These are phyloP conservation scores for Oithona nana DNA, from an alignment of 2,888 invertebrate species.

Conservation along the genomic window DNA sequence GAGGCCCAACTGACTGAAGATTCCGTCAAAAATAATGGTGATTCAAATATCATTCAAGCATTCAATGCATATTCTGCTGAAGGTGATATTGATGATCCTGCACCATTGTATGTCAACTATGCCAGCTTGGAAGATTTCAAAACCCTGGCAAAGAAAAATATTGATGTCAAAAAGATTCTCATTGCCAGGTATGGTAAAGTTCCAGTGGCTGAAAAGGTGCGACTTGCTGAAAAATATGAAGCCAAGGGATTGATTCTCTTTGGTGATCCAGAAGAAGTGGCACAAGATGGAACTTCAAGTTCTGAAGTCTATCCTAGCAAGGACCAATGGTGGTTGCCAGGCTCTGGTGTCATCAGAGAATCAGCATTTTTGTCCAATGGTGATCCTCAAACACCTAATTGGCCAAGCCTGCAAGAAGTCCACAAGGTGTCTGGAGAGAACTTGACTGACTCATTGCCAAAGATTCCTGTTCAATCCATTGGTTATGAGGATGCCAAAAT, in stretches of 20 bases:
- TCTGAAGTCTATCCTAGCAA: neutral
- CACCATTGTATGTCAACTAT: slow-evolving; percentile 3
- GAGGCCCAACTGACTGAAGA: no score
- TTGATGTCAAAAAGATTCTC: neutral
- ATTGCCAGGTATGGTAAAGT: slow-evolving; percentile 5
- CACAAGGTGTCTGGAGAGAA: neutral
- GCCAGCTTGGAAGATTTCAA: neutral
- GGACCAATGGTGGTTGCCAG: neutral
- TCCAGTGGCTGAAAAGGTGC: neutral
- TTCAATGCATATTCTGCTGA: neutral
- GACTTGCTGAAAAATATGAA: neutral
- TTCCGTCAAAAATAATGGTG: no score
- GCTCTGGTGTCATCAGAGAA: neutral
- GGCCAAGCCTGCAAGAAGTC: neutral
- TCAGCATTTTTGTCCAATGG: neutral
- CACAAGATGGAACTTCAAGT: neutral
- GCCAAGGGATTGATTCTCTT: slow-evolving; percentile 1
- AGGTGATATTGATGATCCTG: neutral
- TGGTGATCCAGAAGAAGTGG: neutral
- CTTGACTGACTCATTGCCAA: neutral
- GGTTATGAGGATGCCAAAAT: slow-evolving; percentile 14
- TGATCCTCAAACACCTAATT: slow-evolving; percentile 6
- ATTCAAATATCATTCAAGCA: neutral
- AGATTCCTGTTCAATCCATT: slow-evolving; percentile 6
- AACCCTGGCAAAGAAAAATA: neutral